Evolutionary conservation across 2,797 vertebrate genomes (phyloP).

Genomic region (Esox lucius): DNA sequence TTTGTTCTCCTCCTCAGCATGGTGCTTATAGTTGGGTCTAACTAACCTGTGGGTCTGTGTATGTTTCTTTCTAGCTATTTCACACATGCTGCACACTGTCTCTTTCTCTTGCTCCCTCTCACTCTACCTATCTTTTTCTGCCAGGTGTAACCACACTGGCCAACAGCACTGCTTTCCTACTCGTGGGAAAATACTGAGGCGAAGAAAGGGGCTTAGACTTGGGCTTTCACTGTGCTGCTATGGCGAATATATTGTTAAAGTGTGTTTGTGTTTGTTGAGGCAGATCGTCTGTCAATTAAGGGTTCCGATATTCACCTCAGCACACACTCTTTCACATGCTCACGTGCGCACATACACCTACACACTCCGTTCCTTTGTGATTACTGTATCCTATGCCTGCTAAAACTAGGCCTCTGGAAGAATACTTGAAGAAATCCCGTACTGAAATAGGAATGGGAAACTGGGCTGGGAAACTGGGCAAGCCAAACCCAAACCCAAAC

Average conservation of each 20-base stretch:
- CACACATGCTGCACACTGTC: conserved; percentile 12
- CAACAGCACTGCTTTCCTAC: conserved; percentile 35
- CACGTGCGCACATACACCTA: neutral
- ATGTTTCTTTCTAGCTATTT: neutral
- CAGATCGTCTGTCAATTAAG: no score
- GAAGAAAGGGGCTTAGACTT: conserved; percentile 3
- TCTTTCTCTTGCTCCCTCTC: conserved; percentile 9
- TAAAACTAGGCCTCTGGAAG: neutral
- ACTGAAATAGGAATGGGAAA: conserved; percentile 50
- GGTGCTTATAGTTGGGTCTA: no score
- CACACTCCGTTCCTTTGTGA: neutral
- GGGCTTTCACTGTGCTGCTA: conserved; percentile 21
- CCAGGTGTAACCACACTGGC: conserved; percentile 45
- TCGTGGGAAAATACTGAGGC: conserved; percentile 53
- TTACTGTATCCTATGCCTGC: neutral
- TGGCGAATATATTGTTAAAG: conserved; percentile 52
- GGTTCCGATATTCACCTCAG: neutral
- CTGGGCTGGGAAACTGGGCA: conserved; percentile 24
- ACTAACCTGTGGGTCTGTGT: conserved; percentile 22
- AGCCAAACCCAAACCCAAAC: conserved; percentile 50
- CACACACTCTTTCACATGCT: neutral
- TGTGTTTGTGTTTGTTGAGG: neutral
- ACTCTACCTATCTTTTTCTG: conserved; percentile 22
- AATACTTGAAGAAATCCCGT: neutral
- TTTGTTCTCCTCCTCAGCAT: no score